Conservation (phyloP, 2,797 vertebrate species). For the Apogon hyalosoma region DNA sequence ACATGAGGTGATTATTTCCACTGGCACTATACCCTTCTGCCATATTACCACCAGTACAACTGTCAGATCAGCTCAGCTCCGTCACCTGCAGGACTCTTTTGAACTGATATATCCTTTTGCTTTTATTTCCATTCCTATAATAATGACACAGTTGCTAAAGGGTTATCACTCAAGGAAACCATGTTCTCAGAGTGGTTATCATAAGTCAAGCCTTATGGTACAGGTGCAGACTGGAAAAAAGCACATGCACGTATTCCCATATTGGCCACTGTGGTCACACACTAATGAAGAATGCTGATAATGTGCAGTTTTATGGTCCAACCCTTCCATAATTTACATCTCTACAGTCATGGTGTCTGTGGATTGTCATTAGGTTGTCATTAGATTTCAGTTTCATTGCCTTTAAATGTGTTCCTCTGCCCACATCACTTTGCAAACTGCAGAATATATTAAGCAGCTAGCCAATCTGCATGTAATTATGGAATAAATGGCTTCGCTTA, state of each 20-base stretch:
- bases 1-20: slow-evolving; percentile 45
- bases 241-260: background rate
- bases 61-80: slow-evolving; percentile 27
- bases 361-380: background rate
- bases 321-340: slow-evolving; percentile 39
- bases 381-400: no score
- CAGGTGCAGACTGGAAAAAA: background rate
- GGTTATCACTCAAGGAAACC: slow-evolving; percentile 18
- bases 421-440: slow-evolving; percentile 2
- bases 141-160: slow-evolving; percentile 26
- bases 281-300: background rate
- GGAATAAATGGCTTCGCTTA: background rate
- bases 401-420: no score
- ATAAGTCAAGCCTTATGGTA: background rate
- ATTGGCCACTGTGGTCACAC: background rate
- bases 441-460: slow-evolving; percentile 9
- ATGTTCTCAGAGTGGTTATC: background rate
- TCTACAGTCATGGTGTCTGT: slow-evolving; percentile 10
- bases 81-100: slow-evolving; percentile 19
- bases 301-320: slow-evolving; percentile 13
- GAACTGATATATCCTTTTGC: slow-evolving; percentile 22
- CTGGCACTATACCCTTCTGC: slow-evolving; percentile 9
- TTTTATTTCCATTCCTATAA: slow-evolving; percentile 25
- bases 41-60: slow-evolving; percentile 26
- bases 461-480: background rate